Evolutionary conservation across 1,140 invertebrate genomes (phyloP), one percentile per base, ranked within the genome.

Genomic region (Heliconius hewitsoni): DNA sequence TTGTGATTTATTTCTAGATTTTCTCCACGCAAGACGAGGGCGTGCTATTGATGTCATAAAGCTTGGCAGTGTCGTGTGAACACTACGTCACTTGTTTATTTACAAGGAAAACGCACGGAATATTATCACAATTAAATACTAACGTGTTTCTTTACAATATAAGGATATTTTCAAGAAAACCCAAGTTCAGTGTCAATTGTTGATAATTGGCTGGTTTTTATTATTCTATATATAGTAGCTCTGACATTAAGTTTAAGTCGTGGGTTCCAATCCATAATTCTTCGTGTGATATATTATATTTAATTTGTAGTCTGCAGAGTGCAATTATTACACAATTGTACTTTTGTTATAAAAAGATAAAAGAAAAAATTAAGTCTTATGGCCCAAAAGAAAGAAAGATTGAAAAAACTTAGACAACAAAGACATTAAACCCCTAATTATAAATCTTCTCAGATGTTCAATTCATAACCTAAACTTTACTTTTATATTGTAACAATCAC

Each of bases 41-140:
- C 71, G 71, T 71, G 71, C 71, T 71, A 71, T 71, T 71, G 71
- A 71, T 71, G 71, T 71, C 71, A 39, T 39, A 39, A 71, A 71
- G 34, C 71, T 71, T 71, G 71, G 71, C 71, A 71, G 34, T 71
- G 71, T 71, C 71, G 71, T n/a, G 71, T 39, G 71, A 71, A 71
- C 16, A 66, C 60, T 66, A 71, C 71, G 71, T 71, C 71, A 71
- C 71, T 71, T 71, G 71, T 71, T 71, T 71, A 39, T 71, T 71
- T 71, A 71, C 71, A 71, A 71, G 71, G 71, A 71, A 71, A 39
- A 39, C 18, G 37, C 37, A 8, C 19, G 71, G 71, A 39, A 71
- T n/a, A 71, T 71, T 71, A 39, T 37, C 30, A 37, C 8, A n/a
- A 71, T 71, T 71, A 71, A 19, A 71, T n/a, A 19, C 34, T 16